Percentiles rank a stretch among this genome's conserved stretches.
phyloP scores from a whole-genome alignment of 2,888 invertebrate genomes.

The Andrena camellia region DNA sequence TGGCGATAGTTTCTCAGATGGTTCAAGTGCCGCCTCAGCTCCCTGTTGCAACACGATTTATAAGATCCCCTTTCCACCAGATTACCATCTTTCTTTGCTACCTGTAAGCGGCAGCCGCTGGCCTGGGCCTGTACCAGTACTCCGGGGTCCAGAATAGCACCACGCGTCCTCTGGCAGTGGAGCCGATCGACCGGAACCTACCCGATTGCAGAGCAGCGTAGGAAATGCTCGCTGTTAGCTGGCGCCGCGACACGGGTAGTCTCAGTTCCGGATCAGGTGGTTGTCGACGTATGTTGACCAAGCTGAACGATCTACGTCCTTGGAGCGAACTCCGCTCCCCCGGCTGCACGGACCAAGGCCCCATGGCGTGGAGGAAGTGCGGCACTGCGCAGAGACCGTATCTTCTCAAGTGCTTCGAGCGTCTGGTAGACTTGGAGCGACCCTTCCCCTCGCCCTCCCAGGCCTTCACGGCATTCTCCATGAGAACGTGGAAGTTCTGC shows the following conservation, averaged over 20 bases:
- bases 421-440: slow-evolving; percentile 18
- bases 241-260: slow-evolving; percentile 85
- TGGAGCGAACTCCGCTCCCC: slow-evolving; percentile 85
- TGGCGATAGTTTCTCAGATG: slow-evolving; percentile 60
- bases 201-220: slow-evolving; percentile 81
- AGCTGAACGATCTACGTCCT: slow-evolving; percentile 84
- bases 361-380: slow-evolving; percentile 86
- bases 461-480: slow-evolving; percentile 75
- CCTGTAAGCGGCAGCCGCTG: slow-evolving; percentile 84
- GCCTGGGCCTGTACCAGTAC: slow-evolving; percentile 86
- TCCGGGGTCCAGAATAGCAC: slow-evolving; percentile 87
- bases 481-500: slow-evolving; percentile 61
- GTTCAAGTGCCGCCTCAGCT: slow-evolving; percentile 82
- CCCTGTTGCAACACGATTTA: slow-evolving; percentile 61
- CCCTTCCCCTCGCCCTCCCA: slow-evolving; percentile 72
- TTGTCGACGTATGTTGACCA: slow-evolving; percentile 83
- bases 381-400: slow-evolving; percentile 85
- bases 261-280: slow-evolving; percentile 83
- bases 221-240: slow-evolving; percentile 85
- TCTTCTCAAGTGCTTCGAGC: slow-evolving; percentile 82
- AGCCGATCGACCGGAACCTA: slow-evolving; percentile 53
- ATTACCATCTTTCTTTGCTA: slow-evolving; percentile 9
- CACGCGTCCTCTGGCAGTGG: slow-evolving; percentile 78
- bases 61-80: background rate
- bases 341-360: slow-evolving; percentile 85